These are phyloP conservation scores for Montipora foliosa DNA, from an alignment of 64 coral and sea anemone genomes.

Conservation along the genomic window DNA sequence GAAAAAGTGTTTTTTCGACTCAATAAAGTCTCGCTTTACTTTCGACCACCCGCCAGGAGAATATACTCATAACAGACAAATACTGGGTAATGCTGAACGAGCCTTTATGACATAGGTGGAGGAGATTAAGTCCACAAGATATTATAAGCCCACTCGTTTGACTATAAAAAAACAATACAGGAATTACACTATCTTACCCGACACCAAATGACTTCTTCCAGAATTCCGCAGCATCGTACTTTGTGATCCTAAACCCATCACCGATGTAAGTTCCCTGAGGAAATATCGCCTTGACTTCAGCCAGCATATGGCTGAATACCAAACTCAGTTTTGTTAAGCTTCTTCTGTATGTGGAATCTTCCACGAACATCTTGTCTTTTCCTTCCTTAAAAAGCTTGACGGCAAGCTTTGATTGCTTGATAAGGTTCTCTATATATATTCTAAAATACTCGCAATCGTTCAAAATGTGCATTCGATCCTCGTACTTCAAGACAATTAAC, in stretches of 20 bases:
- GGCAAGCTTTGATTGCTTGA: conserved; percentile 98
- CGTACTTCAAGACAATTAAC: conserved; percentile 94
- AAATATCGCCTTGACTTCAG: conserved; percentile 98
- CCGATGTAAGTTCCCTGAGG: conserved; percentile 94
- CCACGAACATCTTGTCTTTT: conserved; percentile 98
- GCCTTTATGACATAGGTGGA: background rate
- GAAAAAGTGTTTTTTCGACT: background rate
- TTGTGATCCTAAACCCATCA: conserved; percentile 96
- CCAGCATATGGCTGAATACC: conserved; percentile 97
- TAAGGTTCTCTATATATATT: conserved; percentile 96
- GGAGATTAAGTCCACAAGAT: background rate
- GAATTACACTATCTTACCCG: conserved; percentile 55
- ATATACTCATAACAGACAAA: background rate
- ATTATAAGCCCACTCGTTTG: background rate
- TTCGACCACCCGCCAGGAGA: conserved; percentile 1
- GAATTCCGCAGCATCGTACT: conserved; percentile 98
- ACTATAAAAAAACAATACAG: conserved; percentile 33
- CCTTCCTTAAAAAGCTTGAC: conserved; percentile 99
- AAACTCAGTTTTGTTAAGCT: conserved; percentile 97
- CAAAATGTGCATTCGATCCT: conserved; percentile 96
- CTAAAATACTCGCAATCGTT: conserved; percentile 98
- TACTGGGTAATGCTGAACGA: background rate
- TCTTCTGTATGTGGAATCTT: conserved; percentile 82
- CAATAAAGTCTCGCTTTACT: background rate
- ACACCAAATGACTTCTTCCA: conserved; percentile 98